Evolutionary conservation across 2,888 invertebrate genomes (phyloP).

Genomic region (Phengaris arion): DNA sequence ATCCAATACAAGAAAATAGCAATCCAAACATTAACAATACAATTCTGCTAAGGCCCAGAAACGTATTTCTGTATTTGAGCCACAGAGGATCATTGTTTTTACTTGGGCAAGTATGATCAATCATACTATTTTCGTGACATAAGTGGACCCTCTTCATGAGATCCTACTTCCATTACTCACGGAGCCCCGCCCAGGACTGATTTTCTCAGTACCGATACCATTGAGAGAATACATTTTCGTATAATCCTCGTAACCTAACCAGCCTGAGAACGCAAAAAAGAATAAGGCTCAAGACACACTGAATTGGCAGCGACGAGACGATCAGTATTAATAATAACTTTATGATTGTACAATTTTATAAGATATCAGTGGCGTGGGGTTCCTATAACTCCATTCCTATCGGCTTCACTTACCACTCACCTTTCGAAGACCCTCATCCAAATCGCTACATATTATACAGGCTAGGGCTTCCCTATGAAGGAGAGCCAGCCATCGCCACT

Average conservation of each 20-base stretch:
- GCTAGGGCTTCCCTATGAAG: too few relatives aligned
- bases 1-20: neutral
- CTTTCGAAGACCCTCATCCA: too few relatives aligned
- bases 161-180: constrained; percentile 76
- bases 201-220: constrained; percentile 50
- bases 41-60: constrained; percentile 31
- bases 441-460: too few relatives aligned
- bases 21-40: neutral
- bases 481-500: too few relatives aligned
- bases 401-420: too few relatives aligned
- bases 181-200: constrained; percentile 69
- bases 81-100: constrained; percentile 68
- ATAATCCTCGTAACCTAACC: constrained; percentile 11
- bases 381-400: too few relatives aligned
- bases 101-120: constrained; percentile 69
- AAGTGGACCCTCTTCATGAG: constrained; percentile 77
- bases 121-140: constrained; percentile 74
- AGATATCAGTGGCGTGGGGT: too few relatives aligned
- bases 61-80: constrained; percentile 37
- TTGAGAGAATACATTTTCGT: constrained; percentile 21
- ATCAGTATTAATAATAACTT: too few relatives aligned
- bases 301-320: too few relatives aligned
- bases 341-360: too few relatives aligned
- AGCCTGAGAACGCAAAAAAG: constrained; percentile 29
- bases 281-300: constrained; percentile 30